Evolutionary conservation across 2,113 vertebrate species (phyloP).

Genomic region (Stercorarius parasiticus): DNA sequence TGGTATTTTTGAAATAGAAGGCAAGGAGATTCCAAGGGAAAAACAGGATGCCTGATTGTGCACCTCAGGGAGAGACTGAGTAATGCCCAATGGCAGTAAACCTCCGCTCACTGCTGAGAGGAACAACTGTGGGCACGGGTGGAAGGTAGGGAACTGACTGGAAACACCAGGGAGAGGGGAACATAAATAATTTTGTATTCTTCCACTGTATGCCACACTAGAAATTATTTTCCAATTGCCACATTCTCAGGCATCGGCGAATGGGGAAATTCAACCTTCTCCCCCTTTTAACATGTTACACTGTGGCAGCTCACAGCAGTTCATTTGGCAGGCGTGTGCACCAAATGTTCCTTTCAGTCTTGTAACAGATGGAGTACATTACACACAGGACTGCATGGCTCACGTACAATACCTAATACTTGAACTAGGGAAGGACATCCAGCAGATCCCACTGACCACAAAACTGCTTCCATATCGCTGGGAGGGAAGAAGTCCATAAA

Average conservation of each 20-base stretch:
- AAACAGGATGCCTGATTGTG: conserved; percentile 35
- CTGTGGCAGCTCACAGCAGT: conserved; percentile 55
- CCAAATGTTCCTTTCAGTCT: conserved; percentile 64
- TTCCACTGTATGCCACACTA: background rate
- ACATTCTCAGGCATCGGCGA: conserved; percentile 2
- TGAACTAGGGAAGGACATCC: conserved; percentile 14
- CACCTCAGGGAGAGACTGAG: conserved; percentile 17
- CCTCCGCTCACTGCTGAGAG: conserved; percentile 1
- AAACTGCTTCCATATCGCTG: background rate
- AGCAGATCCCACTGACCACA: conserved; percentile 1
- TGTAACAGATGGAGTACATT: conserved; percentile 61
- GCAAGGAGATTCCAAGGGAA: conserved; percentile 45
- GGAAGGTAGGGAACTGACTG: background rate
- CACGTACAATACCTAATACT: conserved; percentile 42
- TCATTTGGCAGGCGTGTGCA: conserved; percentile 45
- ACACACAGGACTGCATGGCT: conserved; percentile 43
- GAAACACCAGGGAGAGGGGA: background rate
- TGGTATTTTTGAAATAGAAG: conserved; percentile 23
- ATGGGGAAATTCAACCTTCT: conserved; percentile 47
- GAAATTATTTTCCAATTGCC: conserved; percentile 21
- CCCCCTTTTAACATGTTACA: conserved; percentile 36
- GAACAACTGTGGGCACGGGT: background rate
- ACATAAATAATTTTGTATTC: background rate
- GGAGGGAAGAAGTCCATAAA: background rate
- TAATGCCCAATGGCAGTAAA: background rate